phyloP scores from a whole-genome alignment of 2,888 invertebrate species.

The Dryocosmus kuriphilus region DNA sequence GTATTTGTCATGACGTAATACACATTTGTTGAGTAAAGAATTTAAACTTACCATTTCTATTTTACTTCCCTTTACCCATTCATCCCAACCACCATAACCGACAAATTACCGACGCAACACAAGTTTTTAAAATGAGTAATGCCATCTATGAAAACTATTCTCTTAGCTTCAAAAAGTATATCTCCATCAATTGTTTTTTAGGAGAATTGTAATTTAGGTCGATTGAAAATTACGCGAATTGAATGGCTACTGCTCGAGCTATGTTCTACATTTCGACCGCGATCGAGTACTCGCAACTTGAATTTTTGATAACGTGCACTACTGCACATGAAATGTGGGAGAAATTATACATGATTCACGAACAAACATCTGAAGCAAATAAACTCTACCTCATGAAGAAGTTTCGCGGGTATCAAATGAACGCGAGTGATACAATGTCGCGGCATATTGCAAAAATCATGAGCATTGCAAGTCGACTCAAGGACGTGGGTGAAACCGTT shows the following conservation, averaged over 20 bases:
- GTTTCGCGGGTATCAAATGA: conserved; percentile 52
- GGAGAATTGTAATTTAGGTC: no score
- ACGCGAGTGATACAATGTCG: conserved; percentile 47
- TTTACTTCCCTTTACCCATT: no score
- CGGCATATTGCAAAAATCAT: conserved; percentile 51
- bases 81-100: no score
- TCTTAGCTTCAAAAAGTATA: no score
- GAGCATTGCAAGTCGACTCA: conserved; percentile 56
- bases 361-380: conserved; percentile 56
- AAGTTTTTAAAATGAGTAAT: no score
- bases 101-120: no score
- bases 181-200: no score
- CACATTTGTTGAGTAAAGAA: no score
- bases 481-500: conserved; percentile 59
- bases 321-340: conserved; percentile 54
- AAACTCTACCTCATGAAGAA: conserved; percentile 49
- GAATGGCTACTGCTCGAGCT: conserved; percentile 51
- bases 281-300: conserved; percentile 49
- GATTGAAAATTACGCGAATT: no score
- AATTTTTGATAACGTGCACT: conserved; percentile 52
- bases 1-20: no score
- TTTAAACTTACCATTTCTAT: no score
- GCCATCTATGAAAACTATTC: no score
- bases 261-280: conserved; percentile 42
- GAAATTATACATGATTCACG: conserved; percentile 50